Conservation (phyloP, 2,797 vertebrate species). For the Salmo trutta region DNA sequence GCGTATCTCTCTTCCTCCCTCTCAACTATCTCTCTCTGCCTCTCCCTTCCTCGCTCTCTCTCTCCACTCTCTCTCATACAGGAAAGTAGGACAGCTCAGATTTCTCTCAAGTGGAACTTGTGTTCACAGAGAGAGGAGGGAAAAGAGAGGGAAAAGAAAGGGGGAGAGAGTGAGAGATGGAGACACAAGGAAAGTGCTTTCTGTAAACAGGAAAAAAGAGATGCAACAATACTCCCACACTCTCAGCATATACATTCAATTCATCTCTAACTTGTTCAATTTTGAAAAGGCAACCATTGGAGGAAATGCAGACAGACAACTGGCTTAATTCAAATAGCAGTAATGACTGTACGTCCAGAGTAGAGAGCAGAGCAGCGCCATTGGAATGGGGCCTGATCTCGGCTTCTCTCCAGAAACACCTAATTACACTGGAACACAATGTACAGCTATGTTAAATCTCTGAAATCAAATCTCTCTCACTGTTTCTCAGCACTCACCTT, state of each 20-base stretch:
- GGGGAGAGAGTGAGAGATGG: constrained; percentile 6
- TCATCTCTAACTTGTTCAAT: neutral
- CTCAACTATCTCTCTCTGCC: constrained; percentile 15
- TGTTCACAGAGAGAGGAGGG: constrained; percentile 50
- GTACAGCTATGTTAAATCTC: constrained; percentile 38
- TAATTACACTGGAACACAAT: constrained; percentile 45
- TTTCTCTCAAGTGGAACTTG: constrained; percentile 69
- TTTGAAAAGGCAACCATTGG: constrained; percentile 23
- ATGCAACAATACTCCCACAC: neutral
- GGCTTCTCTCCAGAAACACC: constrained; percentile 40
- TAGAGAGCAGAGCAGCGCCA: neutral
- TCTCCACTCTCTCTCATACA: constrained; percentile 50
- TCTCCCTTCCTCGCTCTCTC: neutral
- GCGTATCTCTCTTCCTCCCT: neutral
- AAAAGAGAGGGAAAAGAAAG: constrained; percentile 20
- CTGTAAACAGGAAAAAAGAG: neutral
- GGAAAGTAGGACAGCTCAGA: constrained; percentile 81
- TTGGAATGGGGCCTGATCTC: constrained; percentile 13
- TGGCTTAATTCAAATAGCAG: constrained; percentile 16
- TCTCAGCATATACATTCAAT: neutral
- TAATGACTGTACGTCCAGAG: constrained; percentile 18
- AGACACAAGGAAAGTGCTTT: neutral
- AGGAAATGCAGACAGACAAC: constrained; percentile 19
- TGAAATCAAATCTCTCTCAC: constrained; percentile 1
- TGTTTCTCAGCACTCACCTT: neutral